Conservation (phyloP, 2,888 invertebrate species). For the Oligia latruncula region DNA sequence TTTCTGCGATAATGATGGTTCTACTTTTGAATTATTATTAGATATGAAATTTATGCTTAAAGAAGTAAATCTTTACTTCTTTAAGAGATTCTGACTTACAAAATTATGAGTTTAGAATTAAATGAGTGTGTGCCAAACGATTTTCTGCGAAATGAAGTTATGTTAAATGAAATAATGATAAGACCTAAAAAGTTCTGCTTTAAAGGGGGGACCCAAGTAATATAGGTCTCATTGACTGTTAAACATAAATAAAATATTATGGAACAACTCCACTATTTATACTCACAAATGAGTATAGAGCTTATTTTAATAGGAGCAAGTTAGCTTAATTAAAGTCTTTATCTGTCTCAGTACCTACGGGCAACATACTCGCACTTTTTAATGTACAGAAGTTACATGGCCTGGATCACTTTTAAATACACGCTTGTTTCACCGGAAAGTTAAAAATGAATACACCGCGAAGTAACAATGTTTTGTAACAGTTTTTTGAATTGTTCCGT, state of each 20-base stretch:
- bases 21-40: no score
- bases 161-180: no score
- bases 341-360: constrained; percentile 14
- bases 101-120: no score
- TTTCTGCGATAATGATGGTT: no score
- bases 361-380: not conserved
- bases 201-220: not conserved
- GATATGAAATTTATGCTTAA: no score
- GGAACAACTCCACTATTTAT: not conserved
- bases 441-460: not conserved
- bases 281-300: constrained; percentile 8
- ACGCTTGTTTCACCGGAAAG: not conserved
- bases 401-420: constrained; percentile 7
- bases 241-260: not conserved
- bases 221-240: not conserved
- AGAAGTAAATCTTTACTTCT: no score
- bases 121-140: no score
- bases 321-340: constrained; percentile 6
- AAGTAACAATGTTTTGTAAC: constrained; percentile 16
- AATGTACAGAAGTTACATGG: not conserved
- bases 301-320: constrained; percentile 2
- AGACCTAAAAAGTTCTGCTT: no score
- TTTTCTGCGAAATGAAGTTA: no score
- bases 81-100: no score
- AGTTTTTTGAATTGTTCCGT: constrained; percentile 1